Conservation (phyloP, 2,888 invertebrate genomes). For the Panorpa germanica region DNA sequence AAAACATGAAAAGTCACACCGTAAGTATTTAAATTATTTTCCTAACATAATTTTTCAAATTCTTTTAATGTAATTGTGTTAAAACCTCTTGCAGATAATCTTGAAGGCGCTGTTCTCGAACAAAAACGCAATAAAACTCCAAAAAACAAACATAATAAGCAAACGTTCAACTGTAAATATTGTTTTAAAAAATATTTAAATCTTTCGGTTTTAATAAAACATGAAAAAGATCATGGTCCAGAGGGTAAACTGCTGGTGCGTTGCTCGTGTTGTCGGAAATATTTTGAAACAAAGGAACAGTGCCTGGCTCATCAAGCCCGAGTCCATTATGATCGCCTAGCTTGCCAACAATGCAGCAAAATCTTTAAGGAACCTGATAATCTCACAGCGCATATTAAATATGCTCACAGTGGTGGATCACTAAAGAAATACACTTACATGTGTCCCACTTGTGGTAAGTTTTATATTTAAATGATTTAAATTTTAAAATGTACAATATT, state of each 20-base stretch:
- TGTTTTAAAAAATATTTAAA: conserved; percentile 21
- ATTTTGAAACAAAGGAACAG: conserved; percentile 23
- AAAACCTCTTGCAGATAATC: too few relatives aligned
- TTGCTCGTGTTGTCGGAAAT: conserved; percentile 24
- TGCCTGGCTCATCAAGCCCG: conserved; percentile 23
- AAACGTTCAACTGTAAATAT: conserved; percentile 19
- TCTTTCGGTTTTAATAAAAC: conserved; percentile 18
- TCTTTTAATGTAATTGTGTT: too few relatives aligned
- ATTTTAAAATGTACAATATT: not conserved
- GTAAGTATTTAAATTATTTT: too few relatives aligned
- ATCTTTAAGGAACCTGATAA: conserved; percentile 24
- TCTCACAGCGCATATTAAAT: conserved; percentile 23
- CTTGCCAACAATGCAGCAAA: conserved; percentile 25
- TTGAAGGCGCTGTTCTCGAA: too few relatives aligned
- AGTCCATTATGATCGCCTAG: conserved; percentile 22
- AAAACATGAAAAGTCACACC: too few relatives aligned
- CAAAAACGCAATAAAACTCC: not conserved
- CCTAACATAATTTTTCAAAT: too few relatives aligned
- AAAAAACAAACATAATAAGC: not conserved
- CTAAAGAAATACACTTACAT: conserved; percentile 18
- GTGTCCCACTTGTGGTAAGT: conserved; percentile 13
- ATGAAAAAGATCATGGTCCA: conserved; percentile 19
- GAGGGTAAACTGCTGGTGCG: conserved; percentile 21
- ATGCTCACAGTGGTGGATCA: conserved; percentile 14
- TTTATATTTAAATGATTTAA: not conserved